Evolutionary conservation across 1,140 invertebrate species (phyloP), one percentile per base, ranked within the genome.

Genomic region (Sitophilus oryzae): DNA sequence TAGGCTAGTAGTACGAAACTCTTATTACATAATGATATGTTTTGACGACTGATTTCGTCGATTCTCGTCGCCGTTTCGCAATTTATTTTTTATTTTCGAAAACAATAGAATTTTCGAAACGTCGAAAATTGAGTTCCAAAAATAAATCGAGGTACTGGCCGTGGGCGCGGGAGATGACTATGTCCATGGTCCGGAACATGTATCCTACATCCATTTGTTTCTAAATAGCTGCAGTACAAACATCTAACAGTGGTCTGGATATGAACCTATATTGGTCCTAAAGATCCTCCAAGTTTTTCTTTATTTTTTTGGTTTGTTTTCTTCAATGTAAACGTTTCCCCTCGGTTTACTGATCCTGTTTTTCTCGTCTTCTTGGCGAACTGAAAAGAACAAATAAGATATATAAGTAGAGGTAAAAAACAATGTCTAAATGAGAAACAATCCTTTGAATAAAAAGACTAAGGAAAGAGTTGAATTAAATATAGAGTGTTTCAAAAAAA

Each of bases 301-400:
- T 16, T 45, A 52, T 21, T 57, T 57, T 19, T 61, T 53, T 1
- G 59, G 20, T 40, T 61, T 61, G 37, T 42, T 54, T 40, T 71
- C 76, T 35, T 64, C 69, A 56, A 78, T 78, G 71, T 78, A 78
- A 51, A 77, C 77, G 48, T 66, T 78, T 22, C 76, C 75, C n/a
- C 74, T 74, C 3, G 74, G 72, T 21, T 71, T 74, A 0, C 69
- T 60, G 19, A 50, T 60, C 14, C 57, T 73, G 14, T 75, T 52
- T 41, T 56, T 64, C 36, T 62, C 58, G 47, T 57, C 60, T 36
- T 61, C 60, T 41, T 68, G 67, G 35, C 67, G 57, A n/a, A 64
- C 67, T 68, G 65, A 46, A 68, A 68, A 41, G 59, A 56, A 62
- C 62, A 59, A 48, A 35, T 34, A 9, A 14, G n/a, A 42, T 22